Percentiles rank a stretch among this genome's conserved stretches.
These are phyloP conservation scores for Megaceryle torquata DNA, from an alignment of 2,113 vertebrate genomes.

Conservation along the genomic window DNA sequence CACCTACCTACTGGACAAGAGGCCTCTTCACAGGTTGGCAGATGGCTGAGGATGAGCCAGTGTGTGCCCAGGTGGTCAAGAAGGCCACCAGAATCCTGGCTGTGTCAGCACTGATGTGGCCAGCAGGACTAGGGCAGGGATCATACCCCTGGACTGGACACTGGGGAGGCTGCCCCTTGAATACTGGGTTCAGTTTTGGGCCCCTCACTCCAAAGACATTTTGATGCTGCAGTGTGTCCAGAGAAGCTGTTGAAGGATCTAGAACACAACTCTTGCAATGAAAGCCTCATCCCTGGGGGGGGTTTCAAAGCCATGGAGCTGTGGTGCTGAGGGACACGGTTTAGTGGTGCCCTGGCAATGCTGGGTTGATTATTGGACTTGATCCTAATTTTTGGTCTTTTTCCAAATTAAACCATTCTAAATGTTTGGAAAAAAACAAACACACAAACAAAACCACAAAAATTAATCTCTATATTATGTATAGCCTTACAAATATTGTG, in stretches of 20 bases:
- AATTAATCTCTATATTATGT: too few relatives aligned
- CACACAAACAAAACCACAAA: too few relatives aligned
- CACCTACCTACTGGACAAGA: not conserved
- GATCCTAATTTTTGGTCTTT: not conserved
- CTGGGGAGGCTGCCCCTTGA: rapidly evolving
- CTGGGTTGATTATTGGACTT: not conserved
- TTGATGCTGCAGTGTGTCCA: not conserved
- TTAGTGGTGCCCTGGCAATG: too few relatives aligned
- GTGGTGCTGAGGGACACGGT: rapidly evolving
- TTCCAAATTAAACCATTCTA: not conserved
- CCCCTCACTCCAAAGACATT: rapidly evolving
- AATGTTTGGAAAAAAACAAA: too few relatives aligned
- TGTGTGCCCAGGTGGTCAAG: not conserved
- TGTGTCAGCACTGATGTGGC: not conserved
- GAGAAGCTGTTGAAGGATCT: not conserved
- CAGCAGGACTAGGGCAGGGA: not conserved
- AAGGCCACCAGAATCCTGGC: not conserved
- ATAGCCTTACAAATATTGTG: too few relatives aligned
- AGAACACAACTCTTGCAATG: not conserved
- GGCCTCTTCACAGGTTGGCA: rapidly evolving
- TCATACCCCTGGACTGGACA: rapidly evolving
- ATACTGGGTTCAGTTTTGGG: not conserved
- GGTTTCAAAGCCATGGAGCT: rapidly evolving
- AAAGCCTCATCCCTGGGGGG: rapidly evolving
- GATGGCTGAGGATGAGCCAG: rapidly evolving